Evolutionary conservation across 2,888 invertebrate species (phyloP), one percentile per base, ranked within the genome.

Genomic region (Sinopyrophorus schimmeli): DNA sequence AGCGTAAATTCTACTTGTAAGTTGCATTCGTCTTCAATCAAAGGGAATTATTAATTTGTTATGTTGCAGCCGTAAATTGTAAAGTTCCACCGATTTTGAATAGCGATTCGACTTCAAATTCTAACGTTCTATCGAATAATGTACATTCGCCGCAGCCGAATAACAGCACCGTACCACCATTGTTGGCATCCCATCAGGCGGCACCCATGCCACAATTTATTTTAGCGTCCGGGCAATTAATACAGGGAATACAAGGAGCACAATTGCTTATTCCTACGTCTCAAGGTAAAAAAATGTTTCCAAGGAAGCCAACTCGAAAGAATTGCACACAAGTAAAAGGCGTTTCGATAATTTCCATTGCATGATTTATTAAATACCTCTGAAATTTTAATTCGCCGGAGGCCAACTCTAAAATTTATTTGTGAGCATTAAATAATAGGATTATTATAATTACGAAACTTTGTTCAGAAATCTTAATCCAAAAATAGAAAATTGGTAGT

Each of bases 231-330:
- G 92, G 93, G 41, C 92, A 93, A 75, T 82, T 93, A 68, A 88
- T 92, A 50, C 92, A 92, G 73, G 92, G 92, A 59, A 92, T 93
- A 62, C 93, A 93, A 75, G 92, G 92, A 7, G 92, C 93, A 31
- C 95, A 95, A 71, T 81, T 96, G 47, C 84, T 95, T 64, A 95
- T 96, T 76, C 95, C 95, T 38, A 95, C 95, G 42, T 92, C 94
- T 54, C 92, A 93, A 83, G 93, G 93, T 92, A 76, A 34, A 9
- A 21, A n/a, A n/a, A n/a, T n/a, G n/a, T n/a, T n/a, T n/a, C n/a
- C n/a, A n/a, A n/a, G n/a, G n/a, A n/a, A n/a, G n/a, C n/a, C n/a
- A n/a, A n/a, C n/a, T n/a, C n/a, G n/a, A n/a, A n/a, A n/a, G n/a
- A n/a, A n/a, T n/a, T n/a, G n/a, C n/a, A n/a, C n/a, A n/a, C n/a